phyloP scores from a whole-genome alignment of 1,140 invertebrate genomes.

The Tenebrio molitor region DNA sequence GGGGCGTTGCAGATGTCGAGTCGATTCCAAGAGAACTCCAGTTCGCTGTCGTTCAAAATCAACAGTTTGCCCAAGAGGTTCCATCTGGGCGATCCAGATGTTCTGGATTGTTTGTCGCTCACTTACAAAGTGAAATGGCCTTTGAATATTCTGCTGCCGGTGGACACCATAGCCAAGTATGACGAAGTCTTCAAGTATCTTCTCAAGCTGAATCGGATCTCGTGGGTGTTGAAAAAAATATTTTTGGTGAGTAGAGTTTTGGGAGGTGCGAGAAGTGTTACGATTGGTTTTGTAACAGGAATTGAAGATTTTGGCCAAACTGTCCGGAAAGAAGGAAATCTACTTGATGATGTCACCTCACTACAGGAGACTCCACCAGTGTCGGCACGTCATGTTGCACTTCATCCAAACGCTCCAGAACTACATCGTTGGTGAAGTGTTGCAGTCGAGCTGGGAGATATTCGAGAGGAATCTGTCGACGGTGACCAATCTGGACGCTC shows the following conservation, averaged over 20 bases:
- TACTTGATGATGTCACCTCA: conserved; percentile 70
- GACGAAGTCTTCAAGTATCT: conserved; percentile 81
- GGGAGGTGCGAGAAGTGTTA: no score
- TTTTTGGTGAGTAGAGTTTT: conserved; percentile 73
- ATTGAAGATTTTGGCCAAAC: conserved; percentile 70
- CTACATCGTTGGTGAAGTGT: conserved; percentile 79
- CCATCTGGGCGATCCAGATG: conserved; percentile 74
- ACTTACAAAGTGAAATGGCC: conserved; percentile 82
- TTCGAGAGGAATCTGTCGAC: conserved; percentile 76
- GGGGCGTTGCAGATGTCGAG: conserved; percentile 68
- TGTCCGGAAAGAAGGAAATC: conserved; percentile 65
- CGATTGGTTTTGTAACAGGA: conserved; percentile 61
- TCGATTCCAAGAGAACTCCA: conserved; percentile 70
- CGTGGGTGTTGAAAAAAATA: conserved; percentile 78
- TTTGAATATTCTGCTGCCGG: conserved; percentile 81
- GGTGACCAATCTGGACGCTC: conserved; percentile 75
- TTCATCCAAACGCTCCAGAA: conserved; percentile 79
- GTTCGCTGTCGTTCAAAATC: conserved; percentile 73
- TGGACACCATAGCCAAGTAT: conserved; percentile 77
- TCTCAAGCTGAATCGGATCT: conserved; percentile 79
- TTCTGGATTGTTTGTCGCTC: conserved; percentile 76
- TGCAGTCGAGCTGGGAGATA: conserved; percentile 78
- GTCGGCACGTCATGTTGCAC: conserved; percentile 80
- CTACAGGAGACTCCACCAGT: conserved; percentile 75
- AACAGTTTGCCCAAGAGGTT: conserved; percentile 71